Percentiles rank a stretch among this genome's conserved stretches.
Evolutionary conservation across 2,113 vertebrate species (phyloP).

Genomic region (Anser brachyrhynchus): DNA sequence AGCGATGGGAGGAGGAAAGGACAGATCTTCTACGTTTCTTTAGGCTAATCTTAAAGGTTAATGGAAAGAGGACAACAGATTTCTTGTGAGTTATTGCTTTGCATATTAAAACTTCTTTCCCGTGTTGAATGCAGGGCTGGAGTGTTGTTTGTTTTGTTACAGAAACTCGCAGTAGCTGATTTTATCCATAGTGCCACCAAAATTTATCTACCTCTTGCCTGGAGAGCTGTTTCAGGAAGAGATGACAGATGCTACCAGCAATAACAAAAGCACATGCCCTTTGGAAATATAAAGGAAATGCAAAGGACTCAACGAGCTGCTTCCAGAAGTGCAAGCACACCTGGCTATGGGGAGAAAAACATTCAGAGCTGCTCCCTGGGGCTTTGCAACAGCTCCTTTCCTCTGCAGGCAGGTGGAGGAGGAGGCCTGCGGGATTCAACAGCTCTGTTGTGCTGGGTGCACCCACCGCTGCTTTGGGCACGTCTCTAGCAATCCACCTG

Average conservation of each 20-base stretch:
- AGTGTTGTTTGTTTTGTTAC: neutral
- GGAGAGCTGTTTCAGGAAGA: neutral
- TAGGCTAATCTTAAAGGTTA: neutral
- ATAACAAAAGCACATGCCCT: neutral
- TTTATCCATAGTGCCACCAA: neutral
- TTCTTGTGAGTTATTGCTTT: neutral
- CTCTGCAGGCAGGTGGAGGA: neutral
- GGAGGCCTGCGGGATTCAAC: neutral
- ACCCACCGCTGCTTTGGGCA: neutral
- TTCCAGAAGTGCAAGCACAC: neutral
- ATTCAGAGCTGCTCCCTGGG: neutral
- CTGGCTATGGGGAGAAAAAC: neutral
- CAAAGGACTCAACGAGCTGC: neutral
- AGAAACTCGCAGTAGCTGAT: neutral
- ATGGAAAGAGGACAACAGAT: neutral
- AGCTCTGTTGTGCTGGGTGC: neutral
- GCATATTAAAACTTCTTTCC: neutral
- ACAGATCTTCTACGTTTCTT: neutral
- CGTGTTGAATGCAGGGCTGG: neutral
- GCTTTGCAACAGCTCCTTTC: neutral
- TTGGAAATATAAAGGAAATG: neutral
- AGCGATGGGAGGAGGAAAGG: neutral
- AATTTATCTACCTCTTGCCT: neutral
- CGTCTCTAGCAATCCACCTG: neutral
- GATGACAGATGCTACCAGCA: neutral